Evolutionary conservation across 2,888 invertebrate genomes (phyloP), one percentile per base, ranked within the genome.

Genomic region (Clunio marinus): DNA sequence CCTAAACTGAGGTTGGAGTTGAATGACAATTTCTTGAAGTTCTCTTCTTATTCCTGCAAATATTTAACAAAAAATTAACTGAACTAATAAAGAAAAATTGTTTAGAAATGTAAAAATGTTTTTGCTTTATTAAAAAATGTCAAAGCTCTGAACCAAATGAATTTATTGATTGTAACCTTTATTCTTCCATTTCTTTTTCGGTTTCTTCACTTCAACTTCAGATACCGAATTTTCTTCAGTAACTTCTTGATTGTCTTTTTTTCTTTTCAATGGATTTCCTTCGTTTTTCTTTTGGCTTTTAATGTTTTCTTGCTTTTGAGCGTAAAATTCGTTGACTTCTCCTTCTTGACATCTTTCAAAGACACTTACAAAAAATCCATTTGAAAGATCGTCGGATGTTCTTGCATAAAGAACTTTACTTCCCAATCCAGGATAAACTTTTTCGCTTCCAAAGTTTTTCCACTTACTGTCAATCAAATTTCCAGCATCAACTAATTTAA

Each of bases 351-450:
- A 58, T 75, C 85, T 82, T 76, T 91, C 91, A 73, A 98, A 88
- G 63, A 96, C 85, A 1, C 97, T 96, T 35, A 98, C 84, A 79
- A 99, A 99, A 79, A 99, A 97, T 1, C 98, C 98, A 76, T 91
- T 95, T 0, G 95, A 93, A 3, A 86, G 79, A 80, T 96, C 94
- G 81, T 78, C 66, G 2, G 24, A 51, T 8, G 32, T 3, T 89
- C 85, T 0, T 91, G 87, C 71, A 81, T 83, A 0, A 92, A 84
- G 74, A 94, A 89, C 45, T 98, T 75, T 76, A 95, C 96, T 7
- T 24, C 58, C 68, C 7, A 68, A 15, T 37, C 32, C 55, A 2
- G 66, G 66, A 35, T 66, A 66, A 17, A 45, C 35, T 20, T 86
- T 82, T 1, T 80, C 77, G 1, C 85, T 86, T 1, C 89, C 89